Evolutionary conservation across 2,113 vertebrate species (phyloP).

Genomic region (Gadus macrocephalus): DNA sequence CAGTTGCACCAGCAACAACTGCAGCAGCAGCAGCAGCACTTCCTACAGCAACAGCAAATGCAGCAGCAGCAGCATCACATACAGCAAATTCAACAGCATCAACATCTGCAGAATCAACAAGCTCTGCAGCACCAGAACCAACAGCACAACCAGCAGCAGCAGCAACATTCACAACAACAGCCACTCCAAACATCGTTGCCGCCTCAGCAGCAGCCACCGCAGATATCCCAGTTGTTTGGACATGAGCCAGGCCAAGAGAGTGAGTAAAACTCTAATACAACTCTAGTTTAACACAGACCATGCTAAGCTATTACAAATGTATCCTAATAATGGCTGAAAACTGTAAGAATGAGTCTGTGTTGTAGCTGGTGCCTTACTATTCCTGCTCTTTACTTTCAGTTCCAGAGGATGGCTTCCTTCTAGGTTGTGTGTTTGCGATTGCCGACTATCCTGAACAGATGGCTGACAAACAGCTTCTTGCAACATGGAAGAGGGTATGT

Average conservation of each 20-base stretch:
- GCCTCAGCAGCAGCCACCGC: conserved; percentile 59
- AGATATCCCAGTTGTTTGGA: conserved; percentile 83
- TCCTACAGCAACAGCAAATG: conserved; percentile 68
- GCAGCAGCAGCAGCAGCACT: conserved; percentile 70
- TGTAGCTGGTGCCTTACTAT: not conserved
- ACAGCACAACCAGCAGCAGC: conserved; percentile 69
- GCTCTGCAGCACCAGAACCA: conserved; percentile 71
- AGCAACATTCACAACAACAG: conserved; percentile 68
- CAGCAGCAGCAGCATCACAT: conserved; percentile 73
- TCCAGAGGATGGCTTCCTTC: conserved; percentile 87
- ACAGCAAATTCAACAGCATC: conserved; percentile 63
- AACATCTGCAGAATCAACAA: conserved; percentile 71
- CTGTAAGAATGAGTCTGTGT: not conserved
- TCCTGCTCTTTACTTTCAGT: conserved; percentile 64
- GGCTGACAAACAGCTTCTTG: conserved; percentile 93
- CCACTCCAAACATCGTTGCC: conserved; percentile 62
- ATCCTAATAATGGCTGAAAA: not conserved
- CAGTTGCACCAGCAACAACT: conserved; percentile 59
- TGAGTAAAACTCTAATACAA: conserved; percentile 68
- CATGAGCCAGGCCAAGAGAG: conserved; percentile 88
- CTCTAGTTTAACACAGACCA: not conserved
- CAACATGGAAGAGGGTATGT: conserved; percentile 92
- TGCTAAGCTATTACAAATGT: not conserved
- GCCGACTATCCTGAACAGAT: conserved; percentile 98
- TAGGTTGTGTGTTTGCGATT: conserved; percentile 92